These are phyloP conservation scores for Caenorhabditis sp. DNA, from an alignment of 2,888 invertebrate species.

Conservation along the genomic window DNA sequence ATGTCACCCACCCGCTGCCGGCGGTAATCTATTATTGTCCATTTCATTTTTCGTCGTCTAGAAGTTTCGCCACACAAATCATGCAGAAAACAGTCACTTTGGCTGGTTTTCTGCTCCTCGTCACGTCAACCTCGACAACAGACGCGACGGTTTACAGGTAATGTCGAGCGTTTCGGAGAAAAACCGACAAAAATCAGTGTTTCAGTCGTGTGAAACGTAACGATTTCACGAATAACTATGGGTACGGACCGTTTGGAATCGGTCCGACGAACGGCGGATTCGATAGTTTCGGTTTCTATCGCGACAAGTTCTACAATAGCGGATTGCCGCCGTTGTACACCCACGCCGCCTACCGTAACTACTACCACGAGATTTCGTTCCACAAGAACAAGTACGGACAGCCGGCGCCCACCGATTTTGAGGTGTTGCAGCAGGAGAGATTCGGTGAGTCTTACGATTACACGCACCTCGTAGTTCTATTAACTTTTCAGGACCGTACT, in stretches of 20 bases:
- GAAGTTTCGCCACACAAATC: no score
- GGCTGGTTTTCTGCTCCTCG: no score
- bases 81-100: no score
- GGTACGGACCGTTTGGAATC: slow-evolving; percentile 70
- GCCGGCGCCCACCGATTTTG: slow-evolving; percentile 69
- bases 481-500: slow-evolving; percentile 71
- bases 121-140: no score
- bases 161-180: no score
- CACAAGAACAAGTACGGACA: slow-evolving; percentile 72
- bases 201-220: slow-evolving; percentile 70
- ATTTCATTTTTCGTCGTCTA: no score
- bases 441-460: slow-evolving; percentile 59
- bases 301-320: slow-evolving; percentile 73
- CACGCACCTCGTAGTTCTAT: neutral
- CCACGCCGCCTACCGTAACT: slow-evolving; percentile 70
- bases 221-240: slow-evolving; percentile 75
- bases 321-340: slow-evolving; percentile 74
- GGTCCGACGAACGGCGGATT: slow-evolving; percentile 72
- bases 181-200: no score
- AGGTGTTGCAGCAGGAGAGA: slow-evolving; percentile 71
- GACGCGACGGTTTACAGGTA: no score
- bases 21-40: no score
- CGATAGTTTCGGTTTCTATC: slow-evolving; percentile 73
- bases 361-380: slow-evolving; percentile 74
- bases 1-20: no score